Evolutionary conservation across 2,797 vertebrate genomes (phyloP), one percentile per base, ranked within the genome.

Genomic region (Trematomus bernacchii): DNA sequence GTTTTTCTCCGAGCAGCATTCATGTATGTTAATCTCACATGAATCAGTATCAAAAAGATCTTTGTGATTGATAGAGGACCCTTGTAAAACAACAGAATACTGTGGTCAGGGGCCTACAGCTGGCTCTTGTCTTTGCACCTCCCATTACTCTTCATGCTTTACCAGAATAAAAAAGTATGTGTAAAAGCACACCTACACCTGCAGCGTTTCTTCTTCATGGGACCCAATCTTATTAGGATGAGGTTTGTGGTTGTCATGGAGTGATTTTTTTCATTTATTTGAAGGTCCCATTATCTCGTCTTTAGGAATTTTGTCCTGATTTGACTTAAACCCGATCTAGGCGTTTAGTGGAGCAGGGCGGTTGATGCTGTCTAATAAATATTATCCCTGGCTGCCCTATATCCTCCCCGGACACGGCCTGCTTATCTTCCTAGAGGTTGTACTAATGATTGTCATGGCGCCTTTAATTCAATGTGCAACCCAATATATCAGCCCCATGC

Each of bases 261-360:
- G 30, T 30, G 30, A 6, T 37, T 37, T 8, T 37, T 37, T 37
- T 37, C 7, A 8, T 37, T 37, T 37, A 37, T 37, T 37, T 37
- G 27, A 27, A 27, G 4, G 4, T 4, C 27, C 4, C 3, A 27
- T 37, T 1, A 9, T 37, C 8, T 37, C 1, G 33, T 8, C 60
- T 64, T 65, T 27, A 71, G 15, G 70, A 52, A 58, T 74, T 71
- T 85, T 42, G 80, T 74, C 58, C 71, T 77, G 43, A 70, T 72
- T 42, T 80, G 81, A 84, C 71, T 73, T 73, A 61, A 46, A 0
- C n/a, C 18, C 77, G 74, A 83, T 66, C 79, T 59, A 79, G 55
- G 19, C 52, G 37, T 54, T 80, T 57, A 37, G 16, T 64, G 61
- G 19, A 69, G 66, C 58, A 27, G 23, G 51, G 51, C 7, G 23